Evolutionary conservation across 1,140 invertebrate species (phyloP).

Genomic region (Eriosoma lanigerum): DNA sequence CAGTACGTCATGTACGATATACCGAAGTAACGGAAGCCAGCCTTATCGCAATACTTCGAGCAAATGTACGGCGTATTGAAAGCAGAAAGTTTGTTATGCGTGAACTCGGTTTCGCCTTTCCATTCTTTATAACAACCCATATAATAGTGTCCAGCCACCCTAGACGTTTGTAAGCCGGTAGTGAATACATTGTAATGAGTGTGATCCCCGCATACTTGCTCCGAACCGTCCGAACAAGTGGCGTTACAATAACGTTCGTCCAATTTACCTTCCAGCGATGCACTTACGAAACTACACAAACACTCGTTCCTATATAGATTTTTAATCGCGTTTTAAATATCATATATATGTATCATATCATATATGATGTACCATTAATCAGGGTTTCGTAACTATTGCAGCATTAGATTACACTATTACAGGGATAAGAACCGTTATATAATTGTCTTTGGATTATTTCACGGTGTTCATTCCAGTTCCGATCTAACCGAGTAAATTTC

Average conservation of each 20-base stretch:
- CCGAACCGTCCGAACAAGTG: background rate
- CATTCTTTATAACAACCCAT: slow-evolving; percentile 22
- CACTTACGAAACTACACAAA: slow-evolving; percentile 14
- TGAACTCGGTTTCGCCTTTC: background rate
- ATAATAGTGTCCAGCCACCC: background rate
- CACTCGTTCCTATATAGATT: background rate
- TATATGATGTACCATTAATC: background rate
- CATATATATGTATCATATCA: background rate
- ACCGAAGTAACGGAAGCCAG: background rate
- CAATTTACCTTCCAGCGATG: background rate
- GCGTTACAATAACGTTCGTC: background rate
- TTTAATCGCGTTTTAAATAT: background rate
- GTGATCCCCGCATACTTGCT: background rate
- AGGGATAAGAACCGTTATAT: no score
- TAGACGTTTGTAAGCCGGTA: background rate
- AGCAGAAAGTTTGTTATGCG: background rate
- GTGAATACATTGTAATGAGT: background rate
- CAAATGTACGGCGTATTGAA: background rate
- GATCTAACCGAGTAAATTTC: no score
- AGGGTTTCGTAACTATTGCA: no score
- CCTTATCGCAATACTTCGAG: background rate
- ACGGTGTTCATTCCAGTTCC: no score
- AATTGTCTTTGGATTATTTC: no score
- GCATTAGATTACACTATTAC: no score
- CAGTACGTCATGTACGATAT: background rate